Evolutionary conservation across 2,113 vertebrate genomes (phyloP), one percentile per base, ranked within the genome.

Genomic region (Ariopsis seemanni): DNA sequence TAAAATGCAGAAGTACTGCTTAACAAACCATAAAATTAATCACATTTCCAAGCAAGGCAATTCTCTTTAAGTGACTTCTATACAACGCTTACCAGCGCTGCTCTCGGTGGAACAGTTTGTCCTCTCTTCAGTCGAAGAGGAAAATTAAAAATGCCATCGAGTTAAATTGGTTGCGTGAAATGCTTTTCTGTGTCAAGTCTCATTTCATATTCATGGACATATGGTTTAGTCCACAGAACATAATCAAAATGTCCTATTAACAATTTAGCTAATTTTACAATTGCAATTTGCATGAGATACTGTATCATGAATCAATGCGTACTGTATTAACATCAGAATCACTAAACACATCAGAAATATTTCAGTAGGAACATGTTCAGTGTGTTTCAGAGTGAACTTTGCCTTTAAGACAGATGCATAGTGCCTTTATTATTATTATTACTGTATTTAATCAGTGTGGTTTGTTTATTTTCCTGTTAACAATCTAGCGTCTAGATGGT

Each of bases 11-110:
- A 86, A 58, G 75, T 50, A 58, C 82, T 62, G 65, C 60, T 63
- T 83, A 88, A 88, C 63, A 83, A 85, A 81, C 60, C 52, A 71
- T 82, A 77, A 90, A 77, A 85, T 85, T 30, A 81, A 85, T 69
- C 27, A 82, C 86, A 80, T 30, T 87, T 69, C 50, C 57, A 81
- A 71, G 58, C 34, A 78, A 77, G 15, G 25, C 77, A 20, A 67
- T 89, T 79, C 30, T 86, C 50, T 72, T 42, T 50, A 79, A n/a
- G 50, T 48, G 78, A 65, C 62, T 75, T 86, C 50, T 22, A 50
- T 74, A n/a, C 27, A 63, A 67, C n/a, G 27, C 27, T 69, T 69
- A 52, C 27, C 27, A 69, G 20, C 17, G n/a, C 1, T 17, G 57
- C 55, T 82, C 48, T 87, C 58, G 1, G 34, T 34, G 12, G 52